These are phyloP conservation scores for Malaclemys terrapin DNA, from an alignment of 2,113 vertebrate species.

Conservation along the genomic window DNA sequence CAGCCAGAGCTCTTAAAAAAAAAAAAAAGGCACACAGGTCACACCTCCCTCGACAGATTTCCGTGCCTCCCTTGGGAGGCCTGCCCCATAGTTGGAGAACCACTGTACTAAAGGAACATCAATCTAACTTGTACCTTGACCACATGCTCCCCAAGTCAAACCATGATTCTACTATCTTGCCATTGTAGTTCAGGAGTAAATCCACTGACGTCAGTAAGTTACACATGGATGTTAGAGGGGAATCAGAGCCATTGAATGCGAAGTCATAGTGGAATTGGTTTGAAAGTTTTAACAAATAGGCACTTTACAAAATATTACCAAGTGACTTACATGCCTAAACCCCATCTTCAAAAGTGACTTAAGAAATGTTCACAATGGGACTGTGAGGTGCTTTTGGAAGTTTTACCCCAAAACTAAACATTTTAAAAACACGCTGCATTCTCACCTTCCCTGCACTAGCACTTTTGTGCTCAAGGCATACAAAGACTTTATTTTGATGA, in stretches of 20 bases:
- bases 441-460: not conserved
- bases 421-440: not conserved
- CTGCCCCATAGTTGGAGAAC: too few relatives aligned
- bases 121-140: not conserved
- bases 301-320: not conserved
- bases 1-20: too few relatives aligned
- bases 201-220: not conserved
- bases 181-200: not conserved
- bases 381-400: not conserved
- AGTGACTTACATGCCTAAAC: not conserved
- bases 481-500: not conserved
- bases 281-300: not conserved
- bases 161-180: not conserved
- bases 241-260: not conserved
- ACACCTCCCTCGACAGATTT: too few relatives aligned
- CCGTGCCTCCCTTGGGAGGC: too few relatives aligned
- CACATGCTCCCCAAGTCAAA: not conserved
- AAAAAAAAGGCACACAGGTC: too few relatives aligned
- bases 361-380: not conserved
- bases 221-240: not conserved
- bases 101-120: not conserved
- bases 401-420: not conserved
- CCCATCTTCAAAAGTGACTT: not conserved
- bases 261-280: not conserved
- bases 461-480: not conserved